Evolutionary conservation across 2,888 invertebrate species (phyloP).

Genomic region (Lamproptera curius): DNA sequence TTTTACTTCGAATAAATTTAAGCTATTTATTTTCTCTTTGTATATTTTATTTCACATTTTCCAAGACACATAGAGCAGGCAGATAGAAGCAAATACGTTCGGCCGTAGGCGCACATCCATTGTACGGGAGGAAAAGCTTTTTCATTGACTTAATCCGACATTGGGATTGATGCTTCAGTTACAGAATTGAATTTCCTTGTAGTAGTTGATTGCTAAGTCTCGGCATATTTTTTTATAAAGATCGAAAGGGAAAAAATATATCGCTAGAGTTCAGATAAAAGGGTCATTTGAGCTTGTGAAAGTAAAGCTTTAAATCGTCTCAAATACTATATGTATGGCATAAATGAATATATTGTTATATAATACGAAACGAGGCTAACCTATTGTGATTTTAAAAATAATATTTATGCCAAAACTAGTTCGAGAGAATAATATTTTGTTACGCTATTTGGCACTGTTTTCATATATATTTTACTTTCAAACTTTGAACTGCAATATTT

Average conservation of each 20-base stretch:
- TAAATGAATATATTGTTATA: not conserved
- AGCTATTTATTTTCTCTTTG: no score
- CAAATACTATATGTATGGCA: not conserved
- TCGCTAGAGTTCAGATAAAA: not conserved
- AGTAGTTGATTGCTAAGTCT: slow-evolving; percentile 17
- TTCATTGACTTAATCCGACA: slow-evolving; percentile 21
- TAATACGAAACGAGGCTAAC: not conserved
- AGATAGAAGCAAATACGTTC: slow-evolving; percentile 9
- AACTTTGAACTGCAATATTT: slow-evolving; percentile 18
- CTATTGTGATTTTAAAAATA: slow-evolving; percentile 13
- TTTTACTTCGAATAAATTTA: no score
- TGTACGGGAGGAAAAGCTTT: slow-evolving; percentile 15
- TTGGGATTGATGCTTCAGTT: slow-evolving; percentile 20
- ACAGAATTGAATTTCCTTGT: slow-evolving; percentile 22
- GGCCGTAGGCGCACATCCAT: slow-evolving; percentile 8
- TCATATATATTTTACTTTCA: slow-evolving; percentile 14
- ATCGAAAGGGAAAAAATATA: slow-evolving; percentile 4
- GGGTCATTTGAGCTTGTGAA: not conserved
- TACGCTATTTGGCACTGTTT: slow-evolving; percentile 15
- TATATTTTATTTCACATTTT: no score
- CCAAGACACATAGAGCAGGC: no score
- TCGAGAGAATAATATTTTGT: slow-evolving; percentile 14
- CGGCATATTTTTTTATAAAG: slow-evolving; percentile 4
- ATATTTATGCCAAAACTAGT: slow-evolving; percentile 16
- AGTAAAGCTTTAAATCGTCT: not conserved